phyloP scores from a whole-genome alignment of 1,140 invertebrate species.

The Panagrolaimus sp. region DNA sequence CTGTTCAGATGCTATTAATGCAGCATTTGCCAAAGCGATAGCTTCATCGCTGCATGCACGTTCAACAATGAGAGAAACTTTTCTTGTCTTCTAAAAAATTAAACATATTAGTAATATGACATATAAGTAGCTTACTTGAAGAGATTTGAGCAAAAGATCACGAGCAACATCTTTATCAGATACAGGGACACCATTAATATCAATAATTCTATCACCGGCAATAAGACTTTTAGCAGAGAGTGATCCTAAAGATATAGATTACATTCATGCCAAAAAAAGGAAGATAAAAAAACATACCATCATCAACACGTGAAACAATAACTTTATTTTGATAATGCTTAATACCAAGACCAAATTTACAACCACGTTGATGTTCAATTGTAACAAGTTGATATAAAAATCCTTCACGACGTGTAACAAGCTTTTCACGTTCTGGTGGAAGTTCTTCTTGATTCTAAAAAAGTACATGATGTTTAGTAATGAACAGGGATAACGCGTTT shows the following conservation, averaged over 20 bases:
- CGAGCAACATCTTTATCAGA: conserved; percentile 20
- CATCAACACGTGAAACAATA: conserved; percentile 7
- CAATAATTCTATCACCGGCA: conserved; percentile 15
- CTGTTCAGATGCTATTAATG: conserved; percentile 3
- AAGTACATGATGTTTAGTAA: too few relatives aligned
- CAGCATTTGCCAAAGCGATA: background rate
- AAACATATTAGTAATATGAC: background rate
- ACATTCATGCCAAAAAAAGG: conserved; percentile 6
- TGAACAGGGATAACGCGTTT: too few relatives aligned
- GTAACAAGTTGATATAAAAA: conserved; percentile 12
- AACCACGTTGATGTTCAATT: conserved; percentile 14
- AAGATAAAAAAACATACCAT: background rate
- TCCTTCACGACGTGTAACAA: conserved; percentile 17
- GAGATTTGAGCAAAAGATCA: conserved; percentile 10
- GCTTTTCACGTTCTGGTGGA: conserved; percentile 18
- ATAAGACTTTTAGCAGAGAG: conserved; percentile 19
- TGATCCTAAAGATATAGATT: conserved; percentile 18
- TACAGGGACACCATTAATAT: conserved; percentile 15
- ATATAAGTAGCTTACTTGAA: background rate
- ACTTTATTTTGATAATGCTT: conserved; percentile 25
- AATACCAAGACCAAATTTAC: conserved; percentile 20
- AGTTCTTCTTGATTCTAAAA: conserved; percentile 15
- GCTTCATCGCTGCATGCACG: conserved; percentile 12
- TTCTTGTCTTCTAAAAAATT: conserved; percentile 12
- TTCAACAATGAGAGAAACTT: conserved; percentile 19